Base-by-base conservation (phyloP, 2,797 vertebrate genomes). In the Coracias cyanogaster region DNA sequence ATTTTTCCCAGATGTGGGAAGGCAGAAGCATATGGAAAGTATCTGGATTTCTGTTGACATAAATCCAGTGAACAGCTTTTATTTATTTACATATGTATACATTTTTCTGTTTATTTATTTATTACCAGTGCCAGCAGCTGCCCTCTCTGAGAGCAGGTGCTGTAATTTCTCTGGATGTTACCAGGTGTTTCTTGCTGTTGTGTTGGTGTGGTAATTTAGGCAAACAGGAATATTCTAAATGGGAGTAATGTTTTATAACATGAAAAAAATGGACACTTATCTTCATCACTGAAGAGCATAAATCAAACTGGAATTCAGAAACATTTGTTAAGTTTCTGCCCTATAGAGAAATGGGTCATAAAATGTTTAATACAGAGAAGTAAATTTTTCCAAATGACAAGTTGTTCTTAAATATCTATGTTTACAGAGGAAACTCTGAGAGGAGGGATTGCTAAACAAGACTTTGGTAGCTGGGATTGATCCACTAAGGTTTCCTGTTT, bases 1-100 rank as follows among this genome's bases (percentile, higher is more conserved):
- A 93, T 94, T 94, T 94, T 80, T 94, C 64, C 85, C 94, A 97
- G 77, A 90, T 96, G 94, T 90, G 67, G 21, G 31, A 91, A 84
- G 62, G 35, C 85, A 94, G 46, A 83, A 88, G 48, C 87, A 89
- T 95, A 46, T 89, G 94, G 92, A 77, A 95, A 84, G 25, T 67
- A 76, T 95, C 73, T 94, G 48, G 28, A 77, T 73, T 94, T 88
- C 60, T 93, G 55, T 66, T 93, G 55, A 78, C 77, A 79, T 72
- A 86, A 79, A 87, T 52, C 33, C 52, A 86, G 43, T 73, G 58
- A 95, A 70, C 80, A 91, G 87, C 80, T 91, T 95, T 79, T 90
- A 72, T 94, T 93, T 93, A 83, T 76, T 95, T 93, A 62, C 8
- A 1, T 61, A 28, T 62, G n/a, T 72, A 43, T 65, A 41, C 43